Evolutionary conservation across 2,888 invertebrate species (phyloP).

Genomic region (Choreutis nemorana): DNA sequence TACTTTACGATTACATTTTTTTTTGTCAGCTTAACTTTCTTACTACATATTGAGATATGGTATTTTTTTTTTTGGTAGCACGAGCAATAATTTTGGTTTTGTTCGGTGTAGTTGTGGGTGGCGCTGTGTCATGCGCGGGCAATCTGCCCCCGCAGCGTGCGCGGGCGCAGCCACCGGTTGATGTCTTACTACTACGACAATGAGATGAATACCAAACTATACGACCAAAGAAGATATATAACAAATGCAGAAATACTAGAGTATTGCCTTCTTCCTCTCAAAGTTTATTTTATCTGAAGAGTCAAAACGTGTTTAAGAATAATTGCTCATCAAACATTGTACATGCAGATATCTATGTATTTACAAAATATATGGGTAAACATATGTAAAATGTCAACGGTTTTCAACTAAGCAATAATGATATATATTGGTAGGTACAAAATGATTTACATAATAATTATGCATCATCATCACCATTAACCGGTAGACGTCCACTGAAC

Average conservation of each 20-base stretch:
- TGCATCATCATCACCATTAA: too few relatives aligned
- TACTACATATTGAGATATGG: neutral
- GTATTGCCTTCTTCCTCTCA: too few relatives aligned
- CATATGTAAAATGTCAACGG: neutral
- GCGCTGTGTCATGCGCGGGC: conserved; percentile 54
- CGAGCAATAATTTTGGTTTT: neutral
- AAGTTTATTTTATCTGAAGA: too few relatives aligned
- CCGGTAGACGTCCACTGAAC: too few relatives aligned
- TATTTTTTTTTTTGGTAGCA: neutral
- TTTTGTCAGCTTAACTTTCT: too few relatives aligned
- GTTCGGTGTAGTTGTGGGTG: conserved; percentile 14
- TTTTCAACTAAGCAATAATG: too few relatives aligned
- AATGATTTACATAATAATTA: too few relatives aligned
- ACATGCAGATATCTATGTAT: neutral
- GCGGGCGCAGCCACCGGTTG: conserved; percentile 20
- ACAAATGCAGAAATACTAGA: too few relatives aligned
- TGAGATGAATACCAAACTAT: conserved; percentile 3
- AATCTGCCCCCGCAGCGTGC: conserved; percentile 52
- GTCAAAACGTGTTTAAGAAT: neutral
- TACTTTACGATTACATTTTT: too few relatives aligned
- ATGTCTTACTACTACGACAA: conserved; percentile 30
- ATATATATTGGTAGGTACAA: too few relatives aligned
- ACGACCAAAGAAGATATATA: too few relatives aligned
- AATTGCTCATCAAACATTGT: neutral
- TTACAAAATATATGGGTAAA: neutral